Evolutionary conservation across 2,113 vertebrate genomes (phyloP).

Genomic region (Orycteropus afer): DNA sequence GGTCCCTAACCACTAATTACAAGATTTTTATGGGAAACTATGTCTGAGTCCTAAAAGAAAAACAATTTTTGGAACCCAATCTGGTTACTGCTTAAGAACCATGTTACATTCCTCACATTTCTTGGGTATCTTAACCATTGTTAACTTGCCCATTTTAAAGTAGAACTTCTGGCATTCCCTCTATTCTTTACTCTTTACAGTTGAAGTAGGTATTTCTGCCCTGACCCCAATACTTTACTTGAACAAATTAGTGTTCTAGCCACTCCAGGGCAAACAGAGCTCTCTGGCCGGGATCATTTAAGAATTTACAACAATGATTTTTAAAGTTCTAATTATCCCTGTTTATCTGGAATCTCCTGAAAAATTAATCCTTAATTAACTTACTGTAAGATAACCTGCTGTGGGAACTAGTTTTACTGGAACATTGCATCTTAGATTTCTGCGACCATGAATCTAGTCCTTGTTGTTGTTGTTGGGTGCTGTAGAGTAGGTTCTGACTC

Average conservation of each 20-base stretch:
- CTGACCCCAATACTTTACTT: background rate
- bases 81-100: background rate
- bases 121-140: background rate
- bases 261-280: background rate
- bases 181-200: background rate
- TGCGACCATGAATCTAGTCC: background rate
- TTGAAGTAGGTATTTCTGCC: background rate
- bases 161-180: background rate
- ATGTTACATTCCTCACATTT: background rate
- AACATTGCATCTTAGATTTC: conserved; percentile 8
- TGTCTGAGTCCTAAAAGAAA: background rate
- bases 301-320: conserved; percentile 20
- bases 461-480: no score
- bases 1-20: background rate
- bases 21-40: conserved; percentile 13
- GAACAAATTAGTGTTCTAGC: background rate
- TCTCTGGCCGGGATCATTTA: background rate
- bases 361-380: conserved; percentile 21
- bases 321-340: background rate
- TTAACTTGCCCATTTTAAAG: conserved; percentile 20
- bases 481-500: no score
- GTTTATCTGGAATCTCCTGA: background rate
- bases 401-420: background rate
- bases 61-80: background rate
- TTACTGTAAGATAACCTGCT: background rate